A percentile compares a stretch with the other conserved stretches of the same genome.
phyloP scores from a whole-genome alignment of 2,113 vertebrate species.

The Chaetorhynchus papuensis region DNA sequence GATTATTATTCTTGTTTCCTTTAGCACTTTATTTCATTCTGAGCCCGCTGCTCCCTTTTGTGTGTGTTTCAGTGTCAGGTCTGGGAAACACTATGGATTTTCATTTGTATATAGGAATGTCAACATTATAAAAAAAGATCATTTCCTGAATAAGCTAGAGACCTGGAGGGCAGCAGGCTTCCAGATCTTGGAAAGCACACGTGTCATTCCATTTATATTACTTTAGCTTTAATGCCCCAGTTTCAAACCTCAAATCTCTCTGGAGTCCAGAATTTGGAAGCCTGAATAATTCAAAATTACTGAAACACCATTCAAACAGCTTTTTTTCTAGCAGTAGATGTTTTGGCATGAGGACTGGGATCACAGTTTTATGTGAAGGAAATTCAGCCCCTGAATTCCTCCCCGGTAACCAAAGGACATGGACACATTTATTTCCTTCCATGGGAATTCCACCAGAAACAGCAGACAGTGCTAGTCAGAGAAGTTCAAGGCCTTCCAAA shows the following conservation, averaged over 20 bases:
- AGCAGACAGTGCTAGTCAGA: background rate
- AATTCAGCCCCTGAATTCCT: background rate
- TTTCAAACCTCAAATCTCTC: background rate
- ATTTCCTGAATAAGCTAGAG: slow-evolving; percentile 1
- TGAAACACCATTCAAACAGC: background rate
- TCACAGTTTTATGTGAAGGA: background rate
- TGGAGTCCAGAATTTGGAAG: background rate
- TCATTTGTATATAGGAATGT: background rate
- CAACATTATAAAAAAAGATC: background rate
- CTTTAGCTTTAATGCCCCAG: background rate
- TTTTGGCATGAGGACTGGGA: background rate
- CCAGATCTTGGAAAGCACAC: background rate
- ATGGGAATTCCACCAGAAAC: background rate
- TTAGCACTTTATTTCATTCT: background rate
- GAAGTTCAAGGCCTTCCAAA: background rate
- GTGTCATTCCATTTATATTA: background rate
- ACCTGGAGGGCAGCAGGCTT: background rate
- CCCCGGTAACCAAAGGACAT: background rate
- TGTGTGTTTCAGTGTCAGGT: background rate
- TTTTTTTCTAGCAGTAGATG: background rate
- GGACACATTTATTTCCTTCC: background rate
- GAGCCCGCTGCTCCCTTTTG: background rate
- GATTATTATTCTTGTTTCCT: background rate
- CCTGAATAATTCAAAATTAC: background rate
- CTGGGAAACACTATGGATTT: background rate